Conservation (phyloP, 92 coral and sea anemone genomes). For the Epizoanthus rinbou region DNA sequence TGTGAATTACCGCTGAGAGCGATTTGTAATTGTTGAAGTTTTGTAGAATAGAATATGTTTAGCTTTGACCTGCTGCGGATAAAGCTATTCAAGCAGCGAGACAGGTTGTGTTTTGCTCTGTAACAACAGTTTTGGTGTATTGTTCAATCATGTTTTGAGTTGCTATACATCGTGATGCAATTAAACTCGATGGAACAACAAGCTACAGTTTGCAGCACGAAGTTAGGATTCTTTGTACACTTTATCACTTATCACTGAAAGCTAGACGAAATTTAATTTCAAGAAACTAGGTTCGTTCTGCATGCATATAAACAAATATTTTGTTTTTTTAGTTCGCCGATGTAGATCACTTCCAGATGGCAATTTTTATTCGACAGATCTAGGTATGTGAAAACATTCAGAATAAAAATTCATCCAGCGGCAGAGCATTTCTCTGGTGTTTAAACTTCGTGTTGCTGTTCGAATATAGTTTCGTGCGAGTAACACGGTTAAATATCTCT, state of each 20-base stretch:
- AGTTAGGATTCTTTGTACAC: no score
- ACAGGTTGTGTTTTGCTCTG: constrained; percentile 11
- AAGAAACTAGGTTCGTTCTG: no score
- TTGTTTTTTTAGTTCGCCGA: no score
- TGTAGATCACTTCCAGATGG: no score
- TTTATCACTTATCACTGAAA: no score
- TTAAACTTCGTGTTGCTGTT: not conserved
- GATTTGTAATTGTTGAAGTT: constrained; percentile 11
- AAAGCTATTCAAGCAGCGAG: not conserved
- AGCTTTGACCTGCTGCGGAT: constrained; percentile 21
- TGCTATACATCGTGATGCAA: not conserved
- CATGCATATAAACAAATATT: no score
- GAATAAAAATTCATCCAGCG: no score
- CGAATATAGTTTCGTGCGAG: not conserved
- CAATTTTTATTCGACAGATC: no score
- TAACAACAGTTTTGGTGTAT: constrained; percentile 1
- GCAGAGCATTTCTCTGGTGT: not conserved
- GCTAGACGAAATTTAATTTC: no score
- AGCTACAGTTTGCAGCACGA: not conserved
- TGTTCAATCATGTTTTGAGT: not conserved
- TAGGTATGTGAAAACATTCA: no score
- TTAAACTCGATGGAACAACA: not conserved
- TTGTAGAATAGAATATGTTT: not conserved
- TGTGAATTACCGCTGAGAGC: not conserved
- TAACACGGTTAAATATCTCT: not conserved